A percentile compares a stretch with the other conserved stretches of the same genome.
These are phyloP conservation scores for Microtus agrestis DNA, from an alignment of 2,797 vertebrate species.

Conservation along the genomic window DNA sequence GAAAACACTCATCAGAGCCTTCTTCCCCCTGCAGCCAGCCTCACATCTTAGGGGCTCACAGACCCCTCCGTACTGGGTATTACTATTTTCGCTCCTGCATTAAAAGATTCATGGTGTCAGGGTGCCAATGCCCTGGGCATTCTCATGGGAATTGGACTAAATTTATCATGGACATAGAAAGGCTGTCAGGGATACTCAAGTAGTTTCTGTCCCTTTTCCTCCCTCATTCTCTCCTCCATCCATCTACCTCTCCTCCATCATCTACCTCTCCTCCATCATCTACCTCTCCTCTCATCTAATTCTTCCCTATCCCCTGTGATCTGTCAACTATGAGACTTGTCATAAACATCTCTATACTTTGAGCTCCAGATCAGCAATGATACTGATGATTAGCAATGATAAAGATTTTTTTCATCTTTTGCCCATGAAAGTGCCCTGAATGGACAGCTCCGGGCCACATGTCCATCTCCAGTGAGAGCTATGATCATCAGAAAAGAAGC, in stretches of 20 bases:
- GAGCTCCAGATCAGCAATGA: neutral
- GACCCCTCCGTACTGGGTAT: neutral
- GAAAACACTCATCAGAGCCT: conserved; percentile 3
- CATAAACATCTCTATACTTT: neutral
- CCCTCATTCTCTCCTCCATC: neutral
- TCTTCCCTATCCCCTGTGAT: neutral
- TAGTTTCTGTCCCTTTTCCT: neutral
- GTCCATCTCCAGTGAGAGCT: neutral
- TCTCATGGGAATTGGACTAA: neutral
- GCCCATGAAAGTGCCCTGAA: neutral
- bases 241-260: no score
- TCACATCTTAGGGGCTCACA: neutral
- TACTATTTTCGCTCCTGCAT: neutral
- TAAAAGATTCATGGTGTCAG: neutral
- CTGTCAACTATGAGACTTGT: neutral
- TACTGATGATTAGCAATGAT: neutral
- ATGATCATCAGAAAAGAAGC: neutral
- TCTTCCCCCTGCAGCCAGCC: neutral
- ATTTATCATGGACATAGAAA: neutral
- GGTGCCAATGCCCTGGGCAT: neutral
- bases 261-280: no score
- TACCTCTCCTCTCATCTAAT: no score
- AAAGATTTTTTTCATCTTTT: neutral
- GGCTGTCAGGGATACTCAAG: neutral
- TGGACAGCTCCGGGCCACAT: neutral